Conservation (phyloP, 2,797 vertebrate species). For the Gymnoscopelus microlampas region DNA sequence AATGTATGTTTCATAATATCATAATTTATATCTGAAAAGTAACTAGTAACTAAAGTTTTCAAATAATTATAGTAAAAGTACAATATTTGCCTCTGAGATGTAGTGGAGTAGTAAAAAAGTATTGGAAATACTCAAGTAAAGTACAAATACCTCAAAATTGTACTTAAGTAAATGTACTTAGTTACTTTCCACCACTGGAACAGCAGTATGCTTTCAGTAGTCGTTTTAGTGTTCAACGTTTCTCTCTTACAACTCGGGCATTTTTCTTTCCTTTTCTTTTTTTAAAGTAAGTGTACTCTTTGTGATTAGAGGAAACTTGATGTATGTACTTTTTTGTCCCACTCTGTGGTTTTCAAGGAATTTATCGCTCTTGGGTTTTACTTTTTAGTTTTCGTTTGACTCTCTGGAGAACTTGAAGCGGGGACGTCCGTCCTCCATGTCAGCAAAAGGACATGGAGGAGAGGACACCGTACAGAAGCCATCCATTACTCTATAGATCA, state of each 20-base stretch:
- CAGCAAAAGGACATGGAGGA: conserved; percentile 40
- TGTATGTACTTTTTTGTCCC: conserved; percentile 81
- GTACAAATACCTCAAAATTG: too few species aligned
- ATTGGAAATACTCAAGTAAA: too few species aligned
- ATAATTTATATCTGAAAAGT: too few species aligned
- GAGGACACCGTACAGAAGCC: conserved; percentile 49
- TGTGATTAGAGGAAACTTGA: conserved; percentile 77
- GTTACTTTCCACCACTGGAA: too few species aligned
- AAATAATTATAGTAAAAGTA: too few species aligned
- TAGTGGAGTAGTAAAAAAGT: too few species aligned
- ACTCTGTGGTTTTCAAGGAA: conserved; percentile 68
- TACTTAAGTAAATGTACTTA: too few species aligned
- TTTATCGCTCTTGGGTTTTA: conserved; percentile 30
- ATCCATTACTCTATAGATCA: conserved; percentile 32
- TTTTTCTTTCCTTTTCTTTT: conserved; percentile 64
- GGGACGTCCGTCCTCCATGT: conserved; percentile 61
- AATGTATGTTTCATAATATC: too few species aligned
- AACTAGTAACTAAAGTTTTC: too few species aligned
- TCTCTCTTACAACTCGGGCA: conserved; percentile 70
- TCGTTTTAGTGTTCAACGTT: conserved; percentile 78
- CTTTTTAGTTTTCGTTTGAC: conserved; percentile 37
- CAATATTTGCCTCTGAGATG: too few species aligned
- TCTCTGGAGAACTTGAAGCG: conserved; percentile 68
- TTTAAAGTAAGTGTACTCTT: conserved; percentile 77
- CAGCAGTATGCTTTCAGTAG: conserved; percentile 80